Evolutionary conservation across 2,888 invertebrate species (phyloP), one percentile per base, ranked within the genome.

Genomic region (Lepidochrysops patricia): DNA sequence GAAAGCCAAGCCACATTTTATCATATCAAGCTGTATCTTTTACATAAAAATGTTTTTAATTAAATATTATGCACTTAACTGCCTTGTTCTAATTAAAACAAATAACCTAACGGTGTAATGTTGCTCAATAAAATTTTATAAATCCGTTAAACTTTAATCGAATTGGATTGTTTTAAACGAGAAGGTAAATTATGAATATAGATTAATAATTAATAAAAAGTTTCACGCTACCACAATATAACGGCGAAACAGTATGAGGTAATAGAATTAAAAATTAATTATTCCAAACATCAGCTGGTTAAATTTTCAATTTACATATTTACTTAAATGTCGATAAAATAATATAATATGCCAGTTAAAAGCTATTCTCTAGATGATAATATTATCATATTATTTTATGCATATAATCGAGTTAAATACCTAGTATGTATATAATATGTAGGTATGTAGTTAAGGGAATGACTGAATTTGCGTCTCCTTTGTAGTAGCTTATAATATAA

Each of bases 51-150:
- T 5, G 13, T 37, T 37, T 3, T 37, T 37, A 5, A 5, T 37
- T 15, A 37, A 37, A 37, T n/a, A n/a, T n/a, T n/a, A n/a, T 4
- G 13, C 5, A 5, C 12, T 37, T 5, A 13, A 13, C 5, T 19
- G 19, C 43, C 43, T 43, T 26, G 52, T 61, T 60, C 43, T 54
- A 59, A 43, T 59, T 58, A 60, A 12, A 54, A 56, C 35, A 57
- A 23, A 34, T 58, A 29, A 58, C 34, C 34, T 43, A 19, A 43
- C 43, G 43, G 19, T 43, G 19, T 4, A 29, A 19, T 34, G 43
- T 43, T 43, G 12, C 43, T 15, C 37, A 43, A 19, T 23, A 19
- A 43, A 43, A 43, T 43, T 43, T 19, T 23, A 23, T 12, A 43
- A 43, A 23, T 43, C 43, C 19, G 43, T 43, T 23, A 43, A 43